Conservation (phyloP, 2,888 invertebrate species). For the Campoletis raptor region DNA sequence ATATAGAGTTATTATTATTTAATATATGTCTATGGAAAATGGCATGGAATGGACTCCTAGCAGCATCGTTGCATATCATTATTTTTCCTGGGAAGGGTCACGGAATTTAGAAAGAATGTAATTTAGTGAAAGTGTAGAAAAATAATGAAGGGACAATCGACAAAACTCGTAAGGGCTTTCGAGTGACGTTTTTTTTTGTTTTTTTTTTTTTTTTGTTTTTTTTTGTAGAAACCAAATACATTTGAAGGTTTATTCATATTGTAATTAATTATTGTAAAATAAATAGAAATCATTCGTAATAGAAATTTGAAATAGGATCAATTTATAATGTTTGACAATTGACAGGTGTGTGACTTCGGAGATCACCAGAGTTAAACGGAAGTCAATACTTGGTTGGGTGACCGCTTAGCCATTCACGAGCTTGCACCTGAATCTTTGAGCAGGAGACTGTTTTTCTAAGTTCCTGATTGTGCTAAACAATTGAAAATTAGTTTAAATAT, state of each 20-base stretch:
- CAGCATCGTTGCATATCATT: neutral
- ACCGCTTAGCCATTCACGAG: no score
- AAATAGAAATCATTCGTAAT: neutral
- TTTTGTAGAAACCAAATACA: no score
- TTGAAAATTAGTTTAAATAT: no score
- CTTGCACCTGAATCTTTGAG: no score
- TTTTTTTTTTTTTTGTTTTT: no score
- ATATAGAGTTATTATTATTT: constrained; percentile 7
- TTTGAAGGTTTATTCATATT: no score
- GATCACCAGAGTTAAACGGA: no score
- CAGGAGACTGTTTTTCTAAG: no score
- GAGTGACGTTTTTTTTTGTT: neutral
- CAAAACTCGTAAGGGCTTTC: neutral
- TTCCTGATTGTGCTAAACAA: no score
- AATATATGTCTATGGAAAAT: neutral
- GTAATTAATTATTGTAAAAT: neutral
- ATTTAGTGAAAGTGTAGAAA: neutral
- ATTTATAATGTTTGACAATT: no score
- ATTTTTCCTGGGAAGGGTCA: constrained; percentile 1
- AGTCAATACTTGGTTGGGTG: no score
- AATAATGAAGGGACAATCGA: neutral
- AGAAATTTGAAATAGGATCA: neutral
- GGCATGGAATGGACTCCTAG: neutral
- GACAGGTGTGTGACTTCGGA: no score
- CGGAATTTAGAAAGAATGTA: neutral